A percentile compares a stretch with the other conserved stretches of the same genome.
These are phyloP conservation scores for Serrognathus titanus DNA, from an alignment of 2,888 invertebrate species.

Conservation along the genomic window DNA sequence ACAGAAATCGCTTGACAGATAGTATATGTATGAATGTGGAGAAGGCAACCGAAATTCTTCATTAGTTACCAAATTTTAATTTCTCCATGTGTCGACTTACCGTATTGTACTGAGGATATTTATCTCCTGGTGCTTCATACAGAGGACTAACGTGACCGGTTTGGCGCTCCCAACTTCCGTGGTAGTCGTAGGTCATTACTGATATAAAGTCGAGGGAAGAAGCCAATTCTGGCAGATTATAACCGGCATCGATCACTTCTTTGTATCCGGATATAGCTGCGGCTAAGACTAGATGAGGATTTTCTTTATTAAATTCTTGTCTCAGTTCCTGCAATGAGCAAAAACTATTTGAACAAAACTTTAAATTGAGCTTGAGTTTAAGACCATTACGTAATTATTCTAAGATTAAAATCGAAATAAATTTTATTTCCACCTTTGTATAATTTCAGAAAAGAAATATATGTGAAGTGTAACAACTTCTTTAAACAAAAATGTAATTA, in stretches of 20 bases:
- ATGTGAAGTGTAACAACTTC: no score
- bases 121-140: slow-evolving; percentile 61
- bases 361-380: no score
- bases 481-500: no score
- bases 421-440: no score
- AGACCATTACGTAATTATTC: background rate
- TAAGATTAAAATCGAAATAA: no score
- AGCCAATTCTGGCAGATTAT: slow-evolving; percentile 71
- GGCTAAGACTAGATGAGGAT: slow-evolving; percentile 69
- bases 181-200: slow-evolving; percentile 86
- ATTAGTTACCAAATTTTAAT: no score
- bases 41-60: no score
- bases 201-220: slow-evolving; percentile 74
- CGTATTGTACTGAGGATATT: slow-evolving; percentile 72
- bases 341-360: background rate
- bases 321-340: slow-evolving; percentile 58
- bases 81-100: slow-evolving; percentile 50
- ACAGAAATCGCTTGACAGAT: no score
- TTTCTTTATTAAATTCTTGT: slow-evolving; percentile 59
- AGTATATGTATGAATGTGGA: no score
- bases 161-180: slow-evolving; percentile 80
- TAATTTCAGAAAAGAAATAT: no score
- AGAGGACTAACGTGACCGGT: slow-evolving; percentile 83
- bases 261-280: slow-evolving; percentile 87
- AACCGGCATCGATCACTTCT: slow-evolving; percentile 83